Evolutionary conservation across 2,888 invertebrate species (phyloP).

Genomic region (Chrysolina haemoptera): DNA sequence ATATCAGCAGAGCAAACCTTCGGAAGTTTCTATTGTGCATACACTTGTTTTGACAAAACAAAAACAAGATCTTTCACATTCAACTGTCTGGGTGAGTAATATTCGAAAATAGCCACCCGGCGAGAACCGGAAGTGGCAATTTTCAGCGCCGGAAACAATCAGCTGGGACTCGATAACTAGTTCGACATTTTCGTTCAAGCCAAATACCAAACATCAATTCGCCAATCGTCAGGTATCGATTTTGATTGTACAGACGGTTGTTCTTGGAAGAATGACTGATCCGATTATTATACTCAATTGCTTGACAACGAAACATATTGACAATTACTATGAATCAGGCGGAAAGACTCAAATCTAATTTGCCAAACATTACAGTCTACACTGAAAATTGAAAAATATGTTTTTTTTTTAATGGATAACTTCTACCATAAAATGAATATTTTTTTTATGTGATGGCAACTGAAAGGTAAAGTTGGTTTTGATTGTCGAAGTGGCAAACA

Average conservation of each 20-base stretch:
- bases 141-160: slow-evolving; percentile 63
- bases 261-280: neutral
- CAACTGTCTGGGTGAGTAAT: slow-evolving; percentile 38
- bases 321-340: neutral
- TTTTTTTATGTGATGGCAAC: too few species aligned
- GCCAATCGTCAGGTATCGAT: neutral
- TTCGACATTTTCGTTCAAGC: slow-evolving; percentile 56
- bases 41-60: neutral
- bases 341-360: too few species aligned
- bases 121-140: slow-evolving; percentile 58
- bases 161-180: slow-evolving; percentile 56
- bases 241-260: slow-evolving; percentile 5
- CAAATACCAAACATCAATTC: slow-evolving; percentile 53
- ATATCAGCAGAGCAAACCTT: neutral
- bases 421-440: too few species aligned
- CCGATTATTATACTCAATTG: neutral
- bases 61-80: slow-evolving; percentile 10
- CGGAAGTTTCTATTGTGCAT: neutral
- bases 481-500: too few species aligned
- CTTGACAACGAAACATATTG: neutral
- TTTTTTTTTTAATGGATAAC: too few species aligned
- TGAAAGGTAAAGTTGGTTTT: too few species aligned
- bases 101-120: slow-evolving; percentile 47
- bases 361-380: too few species aligned
- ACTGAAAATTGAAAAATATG: too few species aligned